Evolutionary conservation across 2,113 vertebrate genomes (phyloP), one percentile per base, ranked within the genome.

Genomic region (Gambusia holbrooki): DNA sequence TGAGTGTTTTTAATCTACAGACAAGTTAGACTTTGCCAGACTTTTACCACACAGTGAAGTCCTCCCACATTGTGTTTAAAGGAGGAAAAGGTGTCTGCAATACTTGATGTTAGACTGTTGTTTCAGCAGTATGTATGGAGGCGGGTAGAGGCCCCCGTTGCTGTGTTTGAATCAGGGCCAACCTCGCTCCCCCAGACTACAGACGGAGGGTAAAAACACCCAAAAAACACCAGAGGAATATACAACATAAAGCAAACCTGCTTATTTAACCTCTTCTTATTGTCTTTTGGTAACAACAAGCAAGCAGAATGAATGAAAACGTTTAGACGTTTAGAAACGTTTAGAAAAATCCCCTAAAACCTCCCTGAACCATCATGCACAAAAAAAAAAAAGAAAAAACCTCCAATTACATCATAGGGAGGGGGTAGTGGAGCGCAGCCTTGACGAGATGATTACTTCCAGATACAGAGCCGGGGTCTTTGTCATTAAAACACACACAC

Each of bases 401-500:
- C 87, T 91, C 69, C 60, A 84, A 88, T 94, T 91, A 93, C 93
- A 90, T 94, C 93, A 94, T 87, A 81, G 92, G 90, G 89, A 92
- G 90, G 89, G 92, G 91, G 89, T 35, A 77, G 83, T 69, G 90
- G 86, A 89, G 87, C 51, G 0, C 77, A 62, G 92, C 84, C 90
- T 63, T 69, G 87, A 88, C 62, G 5, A 84, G 86, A 87, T 93
- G 93, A 94, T 94, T 94, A 79, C 90, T 94, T 94, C 93, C 94
- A 94, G 94, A 94, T 90, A n/a, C 79, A 33, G 81, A 63, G 86
- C 74, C 22, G 69, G 91, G 87, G 90, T 92, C 90, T 92, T 87
- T 90, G 84, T 91, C 87, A 73, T 86, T 80, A 88, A 87, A 63
- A 60, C 76, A 77, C 89, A 79, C 66, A 76, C 72, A 79, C 77